Evolutionary conservation across 2,797 vertebrate genomes (phyloP), one percentile per base, ranked within the genome.

Genomic region (Knipowitschia caucasica): DNA sequence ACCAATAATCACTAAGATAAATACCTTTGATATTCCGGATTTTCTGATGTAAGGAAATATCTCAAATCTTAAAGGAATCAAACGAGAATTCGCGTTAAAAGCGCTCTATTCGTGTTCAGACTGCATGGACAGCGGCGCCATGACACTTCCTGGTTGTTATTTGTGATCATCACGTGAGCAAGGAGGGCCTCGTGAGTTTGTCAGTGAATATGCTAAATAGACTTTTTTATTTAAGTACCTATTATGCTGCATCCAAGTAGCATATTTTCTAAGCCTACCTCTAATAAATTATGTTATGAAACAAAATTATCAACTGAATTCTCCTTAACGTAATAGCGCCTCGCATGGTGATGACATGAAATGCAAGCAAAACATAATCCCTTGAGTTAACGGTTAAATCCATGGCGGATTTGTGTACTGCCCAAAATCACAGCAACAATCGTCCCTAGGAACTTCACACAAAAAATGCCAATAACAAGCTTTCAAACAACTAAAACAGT

Each of bases 141-240:
- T 82, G 77, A 80, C 76, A 78, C 69, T 84, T 83, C 78, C 73
- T 73, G 49, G 1, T n/a, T 61, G 64, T 64, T 39, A 26, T 1
- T 24, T 10, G 2, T 4, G 7, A 34, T 30, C 7, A 25, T 81
- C 55, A 63, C 55, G 53, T 2, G 65, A 9, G 30, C n/a, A n/a
- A n/a, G n/a, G n/a, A n/a, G n/a, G n/a, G n/a, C n/a, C n/a, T n/a
- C n/a, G n/a, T 21, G 9, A 39, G 36, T 3, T 39, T 21, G 4
- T 39, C 36, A 39, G 36, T 10, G 12, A 39, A 39, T n/a, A n/a
- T n/a, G n/a, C n/a, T n/a, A 18, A 38, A 18, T 18, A 7, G 1
- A 1, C 17, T 8, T 18, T 7, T 8, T 8, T 10, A 39, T 10
- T 11, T 1, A 20, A 3, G 2, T 5, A 20, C 10, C 21, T 39